A percentile compares a stretch with the other conserved stretches of the same genome.
These are phyloP conservation scores for Pluvialis apricaria DNA, from an alignment of 2,113 vertebrate species.

Conservation along the genomic window DNA sequence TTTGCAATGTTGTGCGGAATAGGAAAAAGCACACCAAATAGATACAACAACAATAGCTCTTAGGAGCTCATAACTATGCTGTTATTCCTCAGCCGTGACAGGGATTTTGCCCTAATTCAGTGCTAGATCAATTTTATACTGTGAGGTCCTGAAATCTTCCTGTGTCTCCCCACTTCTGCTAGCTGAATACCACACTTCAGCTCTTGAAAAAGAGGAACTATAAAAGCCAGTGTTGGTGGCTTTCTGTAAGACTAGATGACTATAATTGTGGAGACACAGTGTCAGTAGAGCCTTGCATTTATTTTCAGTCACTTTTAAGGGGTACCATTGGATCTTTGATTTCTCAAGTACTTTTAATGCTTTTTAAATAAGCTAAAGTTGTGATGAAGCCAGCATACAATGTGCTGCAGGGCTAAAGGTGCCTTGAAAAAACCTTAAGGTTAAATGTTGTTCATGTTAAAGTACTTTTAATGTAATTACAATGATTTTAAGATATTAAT, in stretches of 20 bases:
- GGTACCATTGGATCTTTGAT: neutral
- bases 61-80: neutral
- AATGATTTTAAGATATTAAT: neutral
- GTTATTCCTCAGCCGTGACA: neutral
- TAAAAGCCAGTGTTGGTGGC: neutral
- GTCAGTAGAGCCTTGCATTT: neutral
- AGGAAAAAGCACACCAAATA: neutral
- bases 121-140: neutral
- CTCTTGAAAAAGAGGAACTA: neutral
- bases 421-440: neutral
- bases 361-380: neutral
- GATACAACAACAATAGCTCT: neutral
- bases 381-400: neutral
- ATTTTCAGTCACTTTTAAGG: neutral
- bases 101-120: neutral
- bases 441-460: neutral
- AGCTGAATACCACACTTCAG: neutral
- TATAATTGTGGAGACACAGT: neutral
- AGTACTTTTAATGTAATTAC: neutral
- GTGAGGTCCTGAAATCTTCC: neutral
- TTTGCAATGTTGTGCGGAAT: neutral
- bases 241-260: neutral
- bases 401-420: neutral
- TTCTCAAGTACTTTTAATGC: neutral
- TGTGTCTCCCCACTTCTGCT: neutral